Percentiles rank a stretch among this genome's conserved stretches.
Conservation (phyloP, 2,888 invertebrate genomes). For the Oscheius sp. region DNA sequence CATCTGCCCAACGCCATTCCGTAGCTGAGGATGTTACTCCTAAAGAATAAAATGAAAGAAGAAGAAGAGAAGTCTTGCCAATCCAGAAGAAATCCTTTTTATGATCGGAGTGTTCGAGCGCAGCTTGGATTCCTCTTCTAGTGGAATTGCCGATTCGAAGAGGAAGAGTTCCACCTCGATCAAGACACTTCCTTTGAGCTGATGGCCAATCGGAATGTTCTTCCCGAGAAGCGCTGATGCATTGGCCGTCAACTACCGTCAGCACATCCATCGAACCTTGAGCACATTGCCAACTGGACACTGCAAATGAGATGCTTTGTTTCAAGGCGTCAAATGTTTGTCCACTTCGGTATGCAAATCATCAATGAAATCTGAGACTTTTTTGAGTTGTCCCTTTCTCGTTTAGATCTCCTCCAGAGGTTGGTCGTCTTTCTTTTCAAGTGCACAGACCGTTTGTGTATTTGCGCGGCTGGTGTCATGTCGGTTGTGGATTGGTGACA, state of each 20-base stretch:
- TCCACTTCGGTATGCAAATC: conserved; percentile 3
- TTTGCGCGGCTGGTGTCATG: conserved; percentile 28
- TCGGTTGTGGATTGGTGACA: conserved; percentile 30
- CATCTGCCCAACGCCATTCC: conserved; percentile 58
- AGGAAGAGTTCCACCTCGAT: conserved; percentile 44
- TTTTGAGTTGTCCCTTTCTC: too few relatives aligned
- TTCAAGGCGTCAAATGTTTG: neutral
- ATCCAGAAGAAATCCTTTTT: conserved; percentile 63
- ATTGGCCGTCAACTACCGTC: conserved; percentile 55
- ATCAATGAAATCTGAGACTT: too few relatives aligned
- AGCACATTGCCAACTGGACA: conserved; percentile 63
- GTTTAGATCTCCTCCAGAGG: too few relatives aligned
- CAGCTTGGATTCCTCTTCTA: conserved; percentile 41
- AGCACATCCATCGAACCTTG: conserved; percentile 58
- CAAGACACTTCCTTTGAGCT: conserved; percentile 56
- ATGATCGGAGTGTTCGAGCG: conserved; percentile 39
- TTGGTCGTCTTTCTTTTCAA: conserved; percentile 3
- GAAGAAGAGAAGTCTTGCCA: conserved; percentile 34
- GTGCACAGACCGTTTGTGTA: conserved; percentile 15
- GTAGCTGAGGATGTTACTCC: conserved; percentile 46
- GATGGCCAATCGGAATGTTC: conserved; percentile 59
- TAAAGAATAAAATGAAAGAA: conserved; percentile 11
- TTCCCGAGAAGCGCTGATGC: conserved; percentile 52
- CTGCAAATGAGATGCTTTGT: conserved; percentile 43
- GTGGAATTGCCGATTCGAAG: conserved; percentile 42